Evolutionary conservation across 37 sponge, comb jelly and placozoan genomes (phyloP).

Genomic region (Beroe forskalii): DNA sequence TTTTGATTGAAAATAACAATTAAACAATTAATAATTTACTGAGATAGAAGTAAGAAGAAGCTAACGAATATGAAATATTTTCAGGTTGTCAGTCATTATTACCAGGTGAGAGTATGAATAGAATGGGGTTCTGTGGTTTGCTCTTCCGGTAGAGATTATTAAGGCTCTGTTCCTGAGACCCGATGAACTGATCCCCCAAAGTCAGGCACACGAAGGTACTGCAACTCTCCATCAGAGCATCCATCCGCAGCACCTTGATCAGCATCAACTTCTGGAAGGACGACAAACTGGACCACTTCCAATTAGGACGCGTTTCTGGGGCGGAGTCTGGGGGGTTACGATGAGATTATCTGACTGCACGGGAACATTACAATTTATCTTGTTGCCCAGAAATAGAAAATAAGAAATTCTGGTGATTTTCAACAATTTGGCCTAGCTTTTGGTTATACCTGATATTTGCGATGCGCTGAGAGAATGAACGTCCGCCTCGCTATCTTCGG

Average conservation of each 20-base stretch:
- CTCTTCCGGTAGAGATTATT: slow-evolving; percentile 28
- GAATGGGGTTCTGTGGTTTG: slow-evolving; percentile 50
- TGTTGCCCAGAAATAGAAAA: too few species aligned
- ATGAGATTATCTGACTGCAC: too few species aligned
- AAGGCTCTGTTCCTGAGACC: slow-evolving; percentile 10
- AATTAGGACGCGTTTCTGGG: slow-evolving; percentile 38
- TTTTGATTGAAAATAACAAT: too few species aligned
- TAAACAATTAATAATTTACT: too few species aligned
- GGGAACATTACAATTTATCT: too few species aligned
- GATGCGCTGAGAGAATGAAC: slow-evolving; percentile 21
- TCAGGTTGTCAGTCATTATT: too few species aligned
- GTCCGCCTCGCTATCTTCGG: slow-evolving; percentile 58
- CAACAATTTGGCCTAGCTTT: too few species aligned
- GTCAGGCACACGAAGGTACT: slow-evolving; percentile 3
- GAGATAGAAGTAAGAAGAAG: too few species aligned
- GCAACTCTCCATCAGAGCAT: slow-evolving; percentile 40
- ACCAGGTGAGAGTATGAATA: slow-evolving; percentile 65
- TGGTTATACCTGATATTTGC: slow-evolving; percentile 5
- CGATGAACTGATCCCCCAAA: slow-evolving; percentile 43
- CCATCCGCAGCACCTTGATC: slow-evolving; percentile 61
- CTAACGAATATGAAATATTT: too few species aligned
- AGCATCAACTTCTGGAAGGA: slow-evolving; percentile 63
- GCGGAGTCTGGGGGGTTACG: too few species aligned
- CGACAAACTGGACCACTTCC: slow-evolving; percentile 60
- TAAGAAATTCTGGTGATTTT: too few species aligned